Conservation (phyloP, 2,797 vertebrate species). For the Enteromius fasciolatus region DNA sequence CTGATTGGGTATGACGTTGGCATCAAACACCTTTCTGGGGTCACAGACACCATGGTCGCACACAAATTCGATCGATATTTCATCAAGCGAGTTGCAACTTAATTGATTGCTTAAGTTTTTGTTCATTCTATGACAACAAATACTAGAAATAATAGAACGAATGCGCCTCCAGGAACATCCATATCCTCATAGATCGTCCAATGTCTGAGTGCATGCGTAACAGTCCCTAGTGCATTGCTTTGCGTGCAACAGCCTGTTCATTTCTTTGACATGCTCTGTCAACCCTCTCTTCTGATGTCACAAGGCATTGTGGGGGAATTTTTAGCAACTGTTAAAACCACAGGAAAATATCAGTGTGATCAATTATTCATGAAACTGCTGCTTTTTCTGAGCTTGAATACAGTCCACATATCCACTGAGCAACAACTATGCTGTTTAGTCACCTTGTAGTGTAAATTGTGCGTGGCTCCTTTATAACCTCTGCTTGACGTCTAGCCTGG, state of each 20-base stretch:
- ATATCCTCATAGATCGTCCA: neutral
- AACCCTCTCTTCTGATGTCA: slow-evolving; percentile 24
- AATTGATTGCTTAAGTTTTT: slow-evolving; percentile 22
- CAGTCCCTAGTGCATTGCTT: slow-evolving; percentile 4
- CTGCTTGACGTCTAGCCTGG: neutral
- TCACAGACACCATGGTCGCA: slow-evolving; percentile 13
- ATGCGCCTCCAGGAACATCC: neutral
- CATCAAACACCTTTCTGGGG: slow-evolving; percentile 27
- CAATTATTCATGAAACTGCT: slow-evolving; percentile 53
- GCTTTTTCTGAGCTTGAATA: slow-evolving; percentile 36
- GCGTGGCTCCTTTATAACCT: slow-evolving; percentile 25
- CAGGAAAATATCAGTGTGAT: slow-evolving; percentile 19
- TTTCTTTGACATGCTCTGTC: slow-evolving; percentile 23
- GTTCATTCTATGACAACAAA: slow-evolving; percentile 2
- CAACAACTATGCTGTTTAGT: slow-evolving; percentile 34
- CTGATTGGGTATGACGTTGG: neutral
- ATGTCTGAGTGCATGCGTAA: neutral
- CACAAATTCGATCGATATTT: slow-evolving; percentile 33
- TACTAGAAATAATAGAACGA: neutral
- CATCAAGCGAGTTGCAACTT: slow-evolving; percentile 14
- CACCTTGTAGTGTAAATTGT: slow-evolving; percentile 44
- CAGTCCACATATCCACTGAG: slow-evolving; percentile 32
- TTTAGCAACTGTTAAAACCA: slow-evolving; percentile 46
- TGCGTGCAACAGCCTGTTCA: neutral
- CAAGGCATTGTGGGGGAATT: slow-evolving; percentile 14